Evolutionary conservation across 1,140 invertebrate species (phyloP), one percentile per base, ranked within the genome.

Genomic region (Euwallacea fornicatus): DNA sequence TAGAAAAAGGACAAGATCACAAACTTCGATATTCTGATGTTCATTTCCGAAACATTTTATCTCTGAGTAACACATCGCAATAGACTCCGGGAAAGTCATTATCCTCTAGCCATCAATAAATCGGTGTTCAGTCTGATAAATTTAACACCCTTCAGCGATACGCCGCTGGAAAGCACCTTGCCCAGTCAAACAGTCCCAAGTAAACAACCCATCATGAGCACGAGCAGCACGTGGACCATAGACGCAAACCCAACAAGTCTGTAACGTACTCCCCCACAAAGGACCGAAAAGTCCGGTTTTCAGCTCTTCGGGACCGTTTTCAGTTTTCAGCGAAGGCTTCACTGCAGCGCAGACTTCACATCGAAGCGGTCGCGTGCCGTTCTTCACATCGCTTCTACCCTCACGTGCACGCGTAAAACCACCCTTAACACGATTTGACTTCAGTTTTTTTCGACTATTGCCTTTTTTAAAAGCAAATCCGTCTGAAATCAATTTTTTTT

Each of bases 221-320:
- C 7, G 15, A 55, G n/a, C 42, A 58, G 42, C 66, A 50, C 66
- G 66, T 58, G 66, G 66, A 65, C 53, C 47, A 54, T 44, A 63
- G 54, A 43, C 55, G 55, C 55, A 58, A 58, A 58, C 65, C 65
- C 66, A 68, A 68, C 56, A 68, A 68, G 66, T 68, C 46, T 13
- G 33, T 66, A 13, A 21, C 53, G 13, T 50, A 10, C 2, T 15
- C 66, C 41, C 66, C 58, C 55, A 21, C 21, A 11, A 15, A 13
- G 15, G 54, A 7, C 42, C 16, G 9, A 13, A 42, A 43, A 58
- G 53, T 53, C 65, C 65, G 41, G 54, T 46, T 42, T 53, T 42
- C 10, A 60, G 55, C 66, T 47, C 66, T 68, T 61, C 43, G 42
- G 56, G 13, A 42, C 44, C 58, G 58, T 50, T 65, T 65, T 65